Evolutionary conservation across 2,888 invertebrate genomes (phyloP), one percentile per base, ranked within the genome.

Genomic region (Apodemia duryi): DNA sequence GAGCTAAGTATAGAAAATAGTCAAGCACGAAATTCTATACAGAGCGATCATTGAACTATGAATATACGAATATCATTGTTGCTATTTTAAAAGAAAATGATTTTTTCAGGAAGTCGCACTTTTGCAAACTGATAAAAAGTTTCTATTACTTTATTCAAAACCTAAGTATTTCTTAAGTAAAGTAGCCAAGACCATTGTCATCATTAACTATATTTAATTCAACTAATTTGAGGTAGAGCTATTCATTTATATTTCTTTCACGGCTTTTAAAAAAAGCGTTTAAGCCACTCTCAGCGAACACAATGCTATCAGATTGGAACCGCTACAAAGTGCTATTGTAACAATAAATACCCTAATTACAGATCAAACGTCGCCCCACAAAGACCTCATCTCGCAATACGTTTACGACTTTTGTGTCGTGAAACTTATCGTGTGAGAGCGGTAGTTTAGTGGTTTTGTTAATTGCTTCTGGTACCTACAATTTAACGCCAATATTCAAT

Each of bases 301-400:
- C 85, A 85, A 86, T 82, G 74, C 78, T 75, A 77, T 82, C 81
- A 79, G 81, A 87, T 84, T 79, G 83, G 79, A 79, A 85, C 88
- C 88, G 88, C 88, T 88, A 87, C 83, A 49, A 10, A 38, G 61
- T 70, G 80, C 83, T 78, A 87, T 86, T 88, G 88, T 82, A 79
- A 78, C 78, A 82, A 78, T 88, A 89, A 86, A 81, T 75, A 84
- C 87, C 87, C 85, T 86, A 89, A 91, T 91, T 90, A 89, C 82
- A 81, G 81, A 86, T 89, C 86, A 86, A 90, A 88, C 82, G 83
- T 76, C 78, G 80, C 78, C 88, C 89, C 91, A 85, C 91, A 90
- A 86, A 84, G 79, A 77, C 81, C 46, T 46, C 46, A 84, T 88
- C 86, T 88, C 77, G 78, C 73, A 79, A 77, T 78, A 77, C 72